These are phyloP conservation scores for Cygnus olor DNA, from an alignment of 2,797 vertebrate species.

Conservation along the genomic window DNA sequence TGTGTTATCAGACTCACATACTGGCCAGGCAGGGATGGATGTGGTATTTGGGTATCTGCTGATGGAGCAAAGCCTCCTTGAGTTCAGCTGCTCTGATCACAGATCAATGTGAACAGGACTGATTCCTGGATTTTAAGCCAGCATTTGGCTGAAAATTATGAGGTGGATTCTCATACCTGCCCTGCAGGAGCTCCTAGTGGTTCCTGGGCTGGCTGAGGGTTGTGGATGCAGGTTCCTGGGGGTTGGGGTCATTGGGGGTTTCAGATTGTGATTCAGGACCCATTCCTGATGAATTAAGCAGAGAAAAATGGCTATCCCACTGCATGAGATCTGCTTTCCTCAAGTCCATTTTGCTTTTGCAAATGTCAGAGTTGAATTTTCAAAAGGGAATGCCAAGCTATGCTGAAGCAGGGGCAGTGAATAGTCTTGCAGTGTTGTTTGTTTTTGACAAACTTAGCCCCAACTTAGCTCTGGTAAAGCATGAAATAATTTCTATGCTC, in stretches of 20 bases:
- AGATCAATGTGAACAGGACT: not conserved
- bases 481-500: not conserved
- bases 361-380: not conserved
- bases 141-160: not conserved
- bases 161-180: rapidly evolving
- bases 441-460: not conserved
- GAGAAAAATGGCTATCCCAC: not conserved
- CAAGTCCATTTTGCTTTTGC: not conserved
- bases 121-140: not conserved
- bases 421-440: not conserved
- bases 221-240: not conserved
- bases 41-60: not conserved
- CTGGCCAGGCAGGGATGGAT: not conserved
- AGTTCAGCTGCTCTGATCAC: not conserved
- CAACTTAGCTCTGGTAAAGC: not conserved
- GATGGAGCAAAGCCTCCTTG: not conserved
- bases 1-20: not conserved
- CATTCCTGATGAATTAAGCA: not conserved
- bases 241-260: not conserved
- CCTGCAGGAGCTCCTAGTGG: not conserved
- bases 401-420: not conserved
- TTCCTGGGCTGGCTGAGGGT: not conserved
- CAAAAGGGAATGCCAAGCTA: not conserved
- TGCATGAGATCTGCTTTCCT: not conserved
- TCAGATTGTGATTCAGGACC: not conserved